Base-by-base conservation (phyloP, 2,797 vertebrate genomes). In the Macrochelys suwanniensis region DNA sequence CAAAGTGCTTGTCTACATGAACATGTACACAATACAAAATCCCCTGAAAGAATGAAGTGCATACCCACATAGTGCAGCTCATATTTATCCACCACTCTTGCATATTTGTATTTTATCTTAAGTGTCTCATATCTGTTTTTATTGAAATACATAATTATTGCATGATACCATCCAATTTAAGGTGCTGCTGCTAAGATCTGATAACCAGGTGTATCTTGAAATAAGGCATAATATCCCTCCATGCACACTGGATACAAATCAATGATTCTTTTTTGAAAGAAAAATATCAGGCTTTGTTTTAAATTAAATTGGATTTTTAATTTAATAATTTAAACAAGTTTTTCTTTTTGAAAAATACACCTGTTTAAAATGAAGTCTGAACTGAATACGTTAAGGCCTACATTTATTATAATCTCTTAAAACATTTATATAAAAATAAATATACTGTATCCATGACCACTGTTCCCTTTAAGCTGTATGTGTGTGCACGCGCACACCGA, bases 1-100 rank as follows among this genome's bases (percentile, higher is more conserved):
- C 33, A 6, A 89, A 93, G 57, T 85, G 76, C 13, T 85, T 50
- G 71, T 19, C 15, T 57, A 80, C 33, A 26, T 47, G 16, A 84
- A 12, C 19, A 16, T 10, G 1, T 1, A 0, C 2, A n/a, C 16
- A 92, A 31, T 49, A 89, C 31, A 95, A 8, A 19, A 42, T 81
- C 33, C 1, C n/a, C 3, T 3, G 0, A 0, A 53, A 81, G 59
- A 86, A 57, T 21, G 51, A 81, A 80, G n/a, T 1, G 10, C 26
- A 50, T 0, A 61, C 49, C 33, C 51, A 37, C 74, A 17, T 31
- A 53, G 42, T 5, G 56, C 25, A 78, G 83, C 68, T 13, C 6
- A 13, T 16, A 82, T 50, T 68, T 54, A 51, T 21, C 53, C 4
- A 4, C 0, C 28, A 49, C 28, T 33, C 37, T 16, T 54, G 17